phyloP scores from a whole-genome alignment of 2,113 vertebrate genomes.

The Cervus canadensis region DNA sequence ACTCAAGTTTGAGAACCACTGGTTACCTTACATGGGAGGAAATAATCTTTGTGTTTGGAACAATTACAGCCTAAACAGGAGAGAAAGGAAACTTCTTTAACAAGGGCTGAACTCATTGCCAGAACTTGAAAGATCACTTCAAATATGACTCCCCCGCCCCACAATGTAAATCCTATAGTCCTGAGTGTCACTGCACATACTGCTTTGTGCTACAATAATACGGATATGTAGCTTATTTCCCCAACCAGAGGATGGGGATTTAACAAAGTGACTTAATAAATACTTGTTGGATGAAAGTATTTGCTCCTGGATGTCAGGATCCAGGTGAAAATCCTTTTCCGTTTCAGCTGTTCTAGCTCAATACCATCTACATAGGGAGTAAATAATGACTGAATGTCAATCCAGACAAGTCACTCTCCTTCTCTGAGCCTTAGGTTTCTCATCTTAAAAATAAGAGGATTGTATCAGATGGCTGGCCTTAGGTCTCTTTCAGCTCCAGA shows the following conservation, averaged over 20 bases:
- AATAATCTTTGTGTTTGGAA: neutral
- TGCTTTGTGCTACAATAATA: neutral
- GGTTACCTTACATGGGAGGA: neutral
- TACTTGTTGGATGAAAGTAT: neutral
- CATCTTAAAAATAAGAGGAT: neutral
- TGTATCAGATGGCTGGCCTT: neutral
- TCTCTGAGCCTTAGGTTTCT: neutral
- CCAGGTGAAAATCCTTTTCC: neutral
- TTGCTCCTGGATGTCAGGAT: neutral
- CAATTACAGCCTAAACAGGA: neutral
- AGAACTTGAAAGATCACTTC: neutral
- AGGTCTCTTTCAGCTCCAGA: neutral
- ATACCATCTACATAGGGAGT: neutral
- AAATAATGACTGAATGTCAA: neutral
- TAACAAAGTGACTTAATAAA: neutral
- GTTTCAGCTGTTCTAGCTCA: neutral
- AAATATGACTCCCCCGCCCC: neutral
- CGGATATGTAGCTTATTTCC: neutral
- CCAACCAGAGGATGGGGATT: neutral
- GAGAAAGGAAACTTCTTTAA: neutral
- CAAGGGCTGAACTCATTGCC: neutral
- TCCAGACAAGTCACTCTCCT: neutral
- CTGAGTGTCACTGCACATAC: no score
- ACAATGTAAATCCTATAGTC: neutral
- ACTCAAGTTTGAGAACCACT: neutral